Percentiles rank a stretch among this genome's conserved stretches.
Evolutionary conservation across 2,888 invertebrate genomes (phyloP).

Genomic region (Clivina fossor): DNA sequence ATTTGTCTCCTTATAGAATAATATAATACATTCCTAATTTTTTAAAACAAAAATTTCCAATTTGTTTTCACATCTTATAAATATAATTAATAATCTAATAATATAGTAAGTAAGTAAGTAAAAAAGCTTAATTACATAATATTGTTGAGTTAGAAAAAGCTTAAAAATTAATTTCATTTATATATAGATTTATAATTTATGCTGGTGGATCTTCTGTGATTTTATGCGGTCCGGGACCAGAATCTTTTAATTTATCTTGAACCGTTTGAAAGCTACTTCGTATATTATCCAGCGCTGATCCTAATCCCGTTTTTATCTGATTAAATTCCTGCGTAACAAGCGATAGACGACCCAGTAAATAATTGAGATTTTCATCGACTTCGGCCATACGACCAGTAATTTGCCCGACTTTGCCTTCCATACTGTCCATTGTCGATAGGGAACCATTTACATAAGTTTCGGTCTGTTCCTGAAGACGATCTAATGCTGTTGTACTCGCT

Average conservation of each 20-base stretch:
- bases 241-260: constrained; percentile 58
- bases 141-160: constrained; percentile 2
- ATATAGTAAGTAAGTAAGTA: constrained; percentile 23
- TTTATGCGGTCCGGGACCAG: constrained; percentile 64
- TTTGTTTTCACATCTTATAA: no score
- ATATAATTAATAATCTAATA: constrained; percentile 3
- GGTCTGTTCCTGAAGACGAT: constrained; percentile 75
- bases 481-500: constrained; percentile 72
- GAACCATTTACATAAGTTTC: constrained; percentile 80
- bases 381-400: constrained; percentile 77
- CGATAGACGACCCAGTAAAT: constrained; percentile 74
- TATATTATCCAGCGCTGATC: constrained; percentile 70
- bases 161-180: constrained; percentile 6
- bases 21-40: no score
- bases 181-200: no score
- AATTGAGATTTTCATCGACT: constrained; percentile 81
- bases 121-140: constrained; percentile 27
- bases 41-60: no score
- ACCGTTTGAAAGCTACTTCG: constrained; percentile 66
- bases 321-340: constrained; percentile 84
- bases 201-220: constrained; percentile 48
- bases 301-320: constrained; percentile 74
- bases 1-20: no score
- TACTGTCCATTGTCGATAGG: constrained; percentile 71
- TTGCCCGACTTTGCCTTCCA: constrained; percentile 76